Conservation (phyloP, 2,797 vertebrate species). For the Pangasius mekongensis region DNA sequence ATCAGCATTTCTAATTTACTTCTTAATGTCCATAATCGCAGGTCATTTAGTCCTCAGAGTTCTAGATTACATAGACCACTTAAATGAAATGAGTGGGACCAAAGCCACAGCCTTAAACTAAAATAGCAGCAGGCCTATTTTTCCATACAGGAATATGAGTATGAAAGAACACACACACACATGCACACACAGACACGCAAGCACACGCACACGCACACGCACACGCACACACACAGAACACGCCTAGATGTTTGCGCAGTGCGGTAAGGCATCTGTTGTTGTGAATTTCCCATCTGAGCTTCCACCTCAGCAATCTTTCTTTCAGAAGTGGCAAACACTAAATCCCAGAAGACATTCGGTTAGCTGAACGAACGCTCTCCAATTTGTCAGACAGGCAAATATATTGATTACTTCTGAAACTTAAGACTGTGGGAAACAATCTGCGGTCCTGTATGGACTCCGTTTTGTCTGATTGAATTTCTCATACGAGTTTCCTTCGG, state of each 20-base stretch:
- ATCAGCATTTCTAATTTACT: neutral
- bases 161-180: constrained; percentile 17
- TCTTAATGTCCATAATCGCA: constrained; percentile 20
- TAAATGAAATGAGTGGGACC: constrained; percentile 22
- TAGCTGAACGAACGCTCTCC: neutral
- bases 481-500: neutral
- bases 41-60: neutral
- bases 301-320: constrained; percentile 21
- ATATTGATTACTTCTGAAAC: constrained; percentile 14
- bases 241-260: constrained; percentile 20
- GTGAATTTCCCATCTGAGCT: constrained; percentile 27
- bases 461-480: neutral
- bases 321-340: neutral
- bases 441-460: neutral
- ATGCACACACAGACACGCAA: neutral
- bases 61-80: constrained; percentile 16
- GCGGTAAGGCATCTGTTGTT: constrained; percentile 13
- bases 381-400: constrained; percentile 13
- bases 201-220: neutral
- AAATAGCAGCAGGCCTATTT: constrained; percentile 36
- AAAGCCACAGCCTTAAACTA: neutral
- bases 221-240: neutral
- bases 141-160: constrained; percentile 10
- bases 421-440: neutral
- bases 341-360: constrained; percentile 14